Evolutionary conservation across 1,140 invertebrate genomes (phyloP).

Genomic region (Meloidogyne exigua): DNA sequence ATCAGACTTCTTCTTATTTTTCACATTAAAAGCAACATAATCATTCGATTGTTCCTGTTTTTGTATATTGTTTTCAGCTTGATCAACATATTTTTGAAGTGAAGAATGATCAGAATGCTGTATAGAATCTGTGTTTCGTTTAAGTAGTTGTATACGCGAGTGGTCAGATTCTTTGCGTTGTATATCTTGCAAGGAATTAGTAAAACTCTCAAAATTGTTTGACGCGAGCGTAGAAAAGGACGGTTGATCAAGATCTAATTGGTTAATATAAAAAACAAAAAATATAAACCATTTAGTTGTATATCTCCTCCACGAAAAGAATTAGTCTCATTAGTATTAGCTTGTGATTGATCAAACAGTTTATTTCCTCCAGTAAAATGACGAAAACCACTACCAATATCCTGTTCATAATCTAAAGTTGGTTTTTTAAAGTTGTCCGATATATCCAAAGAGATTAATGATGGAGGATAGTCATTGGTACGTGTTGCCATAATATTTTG

Average conservation of each 20-base stretch:
- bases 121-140: background rate
- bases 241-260: background rate
- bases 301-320: background rate
- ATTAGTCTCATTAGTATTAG: too few relatives aligned
- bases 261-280: background rate
- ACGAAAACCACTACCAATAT: background rate
- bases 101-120: background rate
- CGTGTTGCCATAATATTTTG: background rate
- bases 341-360: background rate
- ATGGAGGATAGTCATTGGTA: conserved; percentile 16
- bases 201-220: background rate
- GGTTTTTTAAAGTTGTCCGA: background rate
- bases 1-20: background rate
- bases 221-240: background rate
- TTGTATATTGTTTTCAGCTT: background rate
- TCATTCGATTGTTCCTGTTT: background rate
- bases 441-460: conserved; percentile 24
- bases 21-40: background rate
- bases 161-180: background rate
- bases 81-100: background rate
- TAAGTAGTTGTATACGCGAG: background rate
- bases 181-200: background rate
- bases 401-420: background rate
- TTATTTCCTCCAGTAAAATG: background rate
- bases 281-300: background rate